Base-by-base conservation (phyloP, 2,888 invertebrate genomes). In the Patella caerulea region DNA sequence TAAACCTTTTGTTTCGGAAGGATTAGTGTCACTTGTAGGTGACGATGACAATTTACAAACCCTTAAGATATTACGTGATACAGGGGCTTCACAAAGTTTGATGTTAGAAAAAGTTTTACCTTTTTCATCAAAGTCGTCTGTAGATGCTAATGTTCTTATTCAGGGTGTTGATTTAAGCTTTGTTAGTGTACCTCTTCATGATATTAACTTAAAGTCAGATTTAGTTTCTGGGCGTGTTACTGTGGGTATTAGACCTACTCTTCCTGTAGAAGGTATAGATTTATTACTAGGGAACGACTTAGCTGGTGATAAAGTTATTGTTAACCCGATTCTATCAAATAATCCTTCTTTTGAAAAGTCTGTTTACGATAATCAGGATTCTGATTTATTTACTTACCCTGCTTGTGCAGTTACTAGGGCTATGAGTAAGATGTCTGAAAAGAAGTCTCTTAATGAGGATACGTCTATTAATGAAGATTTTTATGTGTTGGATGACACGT, bases 21-120 rank as follows among this genome's bases (percentile, higher is more conserved):
- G 34, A 34, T 34, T 2, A 34, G 34, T 34, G 5, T 34, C 34
- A 34, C 34, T 75, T 29, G 5, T 70, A 34, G 56, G 34, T 74
- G 70, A 77, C 55, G 12, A 14, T 70, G 34, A 53, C 59, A 53
- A 52, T 45, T 34, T 45, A 17, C 17, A 69, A 29, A 72, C 76
- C 34, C 72, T 81, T 72, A 73, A 59, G 34, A 79, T 82, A 52
- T 79, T 81, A 71, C 54, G 79, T 55, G 80, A 83, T 71, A 83
- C 81, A 3, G 80, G 77, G 24, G 79, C 81, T 69, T 77, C 79
- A 76, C 81, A 82, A 75, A 78, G 79, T 65, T 74, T 82, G 56
- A 70, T 83, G 65, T 73, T 82, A 59, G 76, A 74, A 72, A 79
- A 74, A 73, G 59, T 52, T 52, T 73, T 79, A 76, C 72, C 73